Base-by-base conservation (phyloP, 2,888 invertebrate genomes). In the Sinopyrophorus schimmeli region DNA sequence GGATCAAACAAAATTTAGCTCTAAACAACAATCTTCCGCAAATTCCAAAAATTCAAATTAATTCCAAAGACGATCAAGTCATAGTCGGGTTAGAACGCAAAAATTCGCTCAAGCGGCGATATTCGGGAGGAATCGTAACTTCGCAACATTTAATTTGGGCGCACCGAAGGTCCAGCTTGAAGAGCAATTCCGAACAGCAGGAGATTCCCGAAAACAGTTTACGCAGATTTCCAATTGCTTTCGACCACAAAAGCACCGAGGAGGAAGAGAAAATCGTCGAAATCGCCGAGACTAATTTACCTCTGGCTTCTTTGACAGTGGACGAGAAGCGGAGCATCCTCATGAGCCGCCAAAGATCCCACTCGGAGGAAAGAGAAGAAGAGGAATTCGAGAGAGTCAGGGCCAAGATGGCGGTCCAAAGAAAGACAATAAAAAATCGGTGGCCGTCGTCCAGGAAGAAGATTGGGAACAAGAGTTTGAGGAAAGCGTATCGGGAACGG, bases 51-150 rank as follows among this genome's bases (percentile, higher is more conserved):
- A 79, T 79, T 50, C 76, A 77, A 48, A 73, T 79, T 1, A 79
- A 79, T 44, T 78, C 78, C 1, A 74, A 75, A 61, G 76, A 77
- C 9, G 74, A 76, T 58, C 72, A 75, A 6, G 76, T 77, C 30
- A 73, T 76, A 6, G 62, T 68, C 1, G 68, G 65, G 5, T 70
- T 78, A 16, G 78, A 79, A 55, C 67, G 74, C 9, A 73, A 74
- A 20, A 70, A 73, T 49, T 75, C 77, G 14, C 55, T 77, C 2
- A 69, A 75, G 16, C 18, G 53, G 16, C 74, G 81, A 48, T 65
- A 75, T 58, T 57, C 75, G 1, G 80, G 81, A 1, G 76, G 76
- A 10, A 76, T 79, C 3, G 69, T 76, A 32, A 64, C 68, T 3
- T 67, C 65, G 2, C 69, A 69, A 52, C 67, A 69, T 37, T 48